Evolutionary conservation across 2,888 invertebrate species (phyloP), one percentile per base, ranked within the genome.

Genomic region (Heliconius aoede): DNA sequence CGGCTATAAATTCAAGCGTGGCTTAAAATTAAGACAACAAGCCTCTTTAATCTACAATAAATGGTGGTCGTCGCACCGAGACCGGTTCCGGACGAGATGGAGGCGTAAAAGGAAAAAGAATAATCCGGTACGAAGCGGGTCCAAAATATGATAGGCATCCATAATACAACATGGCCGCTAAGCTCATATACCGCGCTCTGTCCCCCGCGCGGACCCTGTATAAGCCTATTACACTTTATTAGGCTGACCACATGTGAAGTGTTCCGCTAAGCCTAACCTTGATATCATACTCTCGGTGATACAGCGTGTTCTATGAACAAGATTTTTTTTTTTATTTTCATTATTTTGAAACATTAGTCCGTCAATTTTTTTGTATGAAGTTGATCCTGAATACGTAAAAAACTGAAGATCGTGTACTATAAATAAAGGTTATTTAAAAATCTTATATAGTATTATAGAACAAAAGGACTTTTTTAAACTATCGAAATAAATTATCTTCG

Each of bases 1-100:
- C 89, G 87, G 86, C 87, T 89, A 93, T 94, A 94, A 94, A 94
- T 94, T 94, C 93, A 91, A 92, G 89, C 89, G 89, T 90, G 91
- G 90, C 91, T 94, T 92, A 94, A 94, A 94, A 95, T 95, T 94
- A 94, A 95, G 95, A 95, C 94, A 95, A 94, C 94, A 94, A 94
- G 91, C 90, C 93, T 94, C 91, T 94, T 95, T 94, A 95, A 95
- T 95, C 94, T 94, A 94, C 93, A 94, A 94, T 94, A 94, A 94
- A 94, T 94, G 94, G 91, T 90, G 90, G 92, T 90, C 92, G 92
- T 90, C 92, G 90, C 89, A 88, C 87, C 84, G 86, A 90, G 92
- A 94, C 93, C 94, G 93, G 94, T 94, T 94, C 83, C 85, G 82
- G 88, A 78, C 79, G 84, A 91, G 93, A 91, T 89, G 91, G 90